A percentile compares a stretch with the other conserved stretches of the same genome.
Evolutionary conservation across 2,797 vertebrate genomes (phyloP).

Genomic region (Acanthiza pusilla): DNA sequence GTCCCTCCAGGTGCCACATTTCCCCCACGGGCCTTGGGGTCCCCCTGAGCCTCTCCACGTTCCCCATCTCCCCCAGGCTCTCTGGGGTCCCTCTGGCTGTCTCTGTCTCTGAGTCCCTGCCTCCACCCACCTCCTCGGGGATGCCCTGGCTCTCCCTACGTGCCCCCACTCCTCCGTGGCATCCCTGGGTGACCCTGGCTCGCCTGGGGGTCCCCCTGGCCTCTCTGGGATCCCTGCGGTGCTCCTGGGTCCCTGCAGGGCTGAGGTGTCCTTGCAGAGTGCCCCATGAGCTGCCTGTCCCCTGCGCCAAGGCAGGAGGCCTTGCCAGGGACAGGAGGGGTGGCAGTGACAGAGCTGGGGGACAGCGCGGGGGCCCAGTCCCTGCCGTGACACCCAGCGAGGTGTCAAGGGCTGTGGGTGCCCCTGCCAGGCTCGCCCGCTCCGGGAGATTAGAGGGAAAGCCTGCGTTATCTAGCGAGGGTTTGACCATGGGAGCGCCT

Average conservation of each 20-base stretch:
- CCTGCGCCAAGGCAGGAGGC: background rate
- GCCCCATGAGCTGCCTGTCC: background rate
- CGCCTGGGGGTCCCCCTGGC: too few species aligned
- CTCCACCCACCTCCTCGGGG: background rate
- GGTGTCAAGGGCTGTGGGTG: background rate
- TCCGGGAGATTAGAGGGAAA: background rate
- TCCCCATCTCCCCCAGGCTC: background rate
- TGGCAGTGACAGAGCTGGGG: background rate
- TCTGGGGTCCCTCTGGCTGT: background rate
- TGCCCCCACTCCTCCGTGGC: accelerated
- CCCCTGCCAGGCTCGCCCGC: background rate
- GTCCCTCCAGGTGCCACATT: background rate
- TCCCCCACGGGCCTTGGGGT: background rate
- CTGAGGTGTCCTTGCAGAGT: background rate
- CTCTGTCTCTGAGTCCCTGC: background rate
- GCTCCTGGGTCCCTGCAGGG: background rate
- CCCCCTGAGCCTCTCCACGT: too few species aligned
- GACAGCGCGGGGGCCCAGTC: background rate
- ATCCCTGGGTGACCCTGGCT: background rate
- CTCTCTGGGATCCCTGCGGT: background rate
- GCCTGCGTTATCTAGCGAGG: background rate
- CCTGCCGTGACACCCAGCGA: background rate
- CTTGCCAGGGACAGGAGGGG: background rate
- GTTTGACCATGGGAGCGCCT: background rate
- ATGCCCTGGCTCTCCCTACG: background rate